These are phyloP conservation scores for Nematolebias whitei DNA, from an alignment of 2,113 vertebrate species.

Conservation along the genomic window DNA sequence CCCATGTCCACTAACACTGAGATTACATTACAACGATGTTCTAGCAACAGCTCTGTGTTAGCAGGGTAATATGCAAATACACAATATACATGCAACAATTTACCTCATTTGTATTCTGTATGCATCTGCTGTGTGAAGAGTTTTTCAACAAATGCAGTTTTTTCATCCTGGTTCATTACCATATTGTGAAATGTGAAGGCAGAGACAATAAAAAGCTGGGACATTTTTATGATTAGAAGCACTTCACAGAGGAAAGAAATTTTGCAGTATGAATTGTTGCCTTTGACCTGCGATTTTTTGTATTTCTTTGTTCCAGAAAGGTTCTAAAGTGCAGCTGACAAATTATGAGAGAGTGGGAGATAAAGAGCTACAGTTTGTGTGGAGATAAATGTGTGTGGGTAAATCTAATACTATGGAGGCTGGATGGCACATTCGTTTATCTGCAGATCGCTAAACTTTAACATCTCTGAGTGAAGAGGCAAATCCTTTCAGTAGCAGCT, in stretches of 20 bases:
- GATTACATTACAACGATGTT: background rate
- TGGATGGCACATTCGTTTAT: background rate
- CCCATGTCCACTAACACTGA: no score
- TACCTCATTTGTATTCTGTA: background rate
- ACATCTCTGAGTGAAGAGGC: background rate
- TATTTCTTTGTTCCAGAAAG: constrained; percentile 16
- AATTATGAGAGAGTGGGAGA: constrained; percentile 9
- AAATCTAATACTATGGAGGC: background rate
- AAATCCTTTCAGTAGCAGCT: background rate
- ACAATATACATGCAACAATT: background rate
- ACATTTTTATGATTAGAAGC: background rate
- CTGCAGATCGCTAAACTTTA: background rate
- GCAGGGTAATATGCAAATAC: background rate
- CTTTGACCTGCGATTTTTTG: constrained; percentile 21
- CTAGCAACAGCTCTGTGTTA: background rate
- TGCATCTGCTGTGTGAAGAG: background rate
- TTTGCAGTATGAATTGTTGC: constrained; percentile 5
- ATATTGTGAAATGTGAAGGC: background rate
- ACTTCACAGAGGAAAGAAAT: background rate
- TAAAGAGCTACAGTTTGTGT: background rate
- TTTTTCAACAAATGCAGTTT: constrained; percentile 1
- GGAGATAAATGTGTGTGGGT: constrained; percentile 1
- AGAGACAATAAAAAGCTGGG: background rate
- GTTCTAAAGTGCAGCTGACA: constrained; percentile 18
- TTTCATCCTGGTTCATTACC: background rate